phyloP scores from a whole-genome alignment of 1,140 invertebrate genomes.

The Helicoverpa zea region DNA sequence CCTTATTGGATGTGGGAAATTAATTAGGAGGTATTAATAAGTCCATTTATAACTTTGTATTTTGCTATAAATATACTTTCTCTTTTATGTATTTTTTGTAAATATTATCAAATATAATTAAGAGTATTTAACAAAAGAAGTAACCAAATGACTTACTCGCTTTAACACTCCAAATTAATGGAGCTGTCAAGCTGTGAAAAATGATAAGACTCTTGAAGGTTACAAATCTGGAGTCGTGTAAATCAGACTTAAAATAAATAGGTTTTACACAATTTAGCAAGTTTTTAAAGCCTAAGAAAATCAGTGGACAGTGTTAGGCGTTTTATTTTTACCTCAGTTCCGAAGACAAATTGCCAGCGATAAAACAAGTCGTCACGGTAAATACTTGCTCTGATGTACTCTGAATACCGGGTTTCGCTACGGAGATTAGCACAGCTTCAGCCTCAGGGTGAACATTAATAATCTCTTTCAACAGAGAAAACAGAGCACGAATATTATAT shows the following conservation, averaged over 20 bases:
- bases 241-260: slow-evolving; percentile 5
- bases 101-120: no score
- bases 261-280: neutral
- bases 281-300: neutral
- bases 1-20: no score
- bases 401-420: neutral
- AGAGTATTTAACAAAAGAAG: no score
- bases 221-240: neutral
- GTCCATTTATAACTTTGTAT: no score
- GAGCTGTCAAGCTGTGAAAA: no score
- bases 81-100: no score
- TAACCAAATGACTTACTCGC: neutral
- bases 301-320: neutral
- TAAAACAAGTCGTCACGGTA: neutral
- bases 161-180: neutral
- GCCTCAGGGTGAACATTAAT: no score
- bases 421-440: neutral
- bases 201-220: no score
- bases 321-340: neutral
- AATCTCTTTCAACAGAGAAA: no score
- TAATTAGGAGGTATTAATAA: no score
- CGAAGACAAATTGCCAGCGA: neutral
- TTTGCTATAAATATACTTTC: no score
- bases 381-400: neutral
- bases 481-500: no score